Base-by-base conservation (phyloP, 2,888 invertebrate species). In the Deilephila porcellus region DNA sequence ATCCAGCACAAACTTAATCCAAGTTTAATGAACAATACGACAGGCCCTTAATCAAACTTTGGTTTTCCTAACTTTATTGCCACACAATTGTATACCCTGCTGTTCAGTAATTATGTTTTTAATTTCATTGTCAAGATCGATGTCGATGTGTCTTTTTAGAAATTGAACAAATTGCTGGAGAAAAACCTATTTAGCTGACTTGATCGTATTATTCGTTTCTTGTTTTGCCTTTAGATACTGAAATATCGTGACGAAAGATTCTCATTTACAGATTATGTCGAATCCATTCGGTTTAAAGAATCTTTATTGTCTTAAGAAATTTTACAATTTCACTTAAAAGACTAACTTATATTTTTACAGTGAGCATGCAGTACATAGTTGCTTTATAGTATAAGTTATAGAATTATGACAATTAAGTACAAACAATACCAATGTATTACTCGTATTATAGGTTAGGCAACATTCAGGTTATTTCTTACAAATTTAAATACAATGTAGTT, bases 11-110 rank as follows among this genome's bases (percentile, higher is more conserved):
- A 95, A 93, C 94, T 95, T 93, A 95, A 95, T 95, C 94, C 94
- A 95, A 94, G 93, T 95, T 95, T 93, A 95, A 95, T 95, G 93
- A 95, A 95, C 95, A 95, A 94, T 93, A 92, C 92, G 95, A 95
- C 95, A 94, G 94, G 88, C 92, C 92, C 91, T 95, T 95, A 94
- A 95, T 95, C 94, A 95, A 95, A 95, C 93, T 93, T 94, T 92
- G 92, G 85, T 91, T 90, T 91, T 91, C 87, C 88, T 85, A 88
- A 88, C 85, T 85, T 81, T 73, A 3, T 67, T 63, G 64, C 72
- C 78, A 77, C 59, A 59, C 77, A 34, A 88, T 83, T 85, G 77
- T 71, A 74, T 74, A 85, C 86, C 82, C 79, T 90, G 86, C 76
- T n/a, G 4, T 11, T 0, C 20, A 3, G 0, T 2, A 0, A 1